Percentiles rank a stretch among this genome's conserved stretches.
Conservation (phyloP, 2,888 invertebrate genomes). For the Lordiphosa andalusiaca region DNA sequence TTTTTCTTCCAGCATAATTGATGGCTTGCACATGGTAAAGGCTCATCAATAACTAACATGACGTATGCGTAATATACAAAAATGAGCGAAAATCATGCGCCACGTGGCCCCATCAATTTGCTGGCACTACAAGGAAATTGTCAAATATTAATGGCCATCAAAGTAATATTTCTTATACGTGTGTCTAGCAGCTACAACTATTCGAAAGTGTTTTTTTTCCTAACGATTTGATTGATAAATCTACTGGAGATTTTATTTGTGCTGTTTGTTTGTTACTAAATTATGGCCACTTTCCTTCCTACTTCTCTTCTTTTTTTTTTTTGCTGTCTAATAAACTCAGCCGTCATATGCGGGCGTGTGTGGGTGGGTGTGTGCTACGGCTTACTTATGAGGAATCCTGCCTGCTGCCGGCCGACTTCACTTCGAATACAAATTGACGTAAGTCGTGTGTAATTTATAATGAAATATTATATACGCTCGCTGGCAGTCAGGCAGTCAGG, state of each 20-base stretch:
- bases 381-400: slow-evolving; percentile 61
- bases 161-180: slow-evolving; percentile 38
- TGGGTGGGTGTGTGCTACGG: slow-evolving; percentile 47
- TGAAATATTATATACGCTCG: slow-evolving; percentile 69
- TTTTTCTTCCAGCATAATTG: slow-evolving; percentile 44
- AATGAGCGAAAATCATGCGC: slow-evolving; percentile 57
- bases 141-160: slow-evolving; percentile 69
- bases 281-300: slow-evolving; percentile 74
- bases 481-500: slow-evolving; percentile 69
- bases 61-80: slow-evolving; percentile 57
- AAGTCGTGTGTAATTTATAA: slow-evolving; percentile 74
- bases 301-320: slow-evolving; percentile 43
- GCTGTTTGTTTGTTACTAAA: slow-evolving; percentile 64
- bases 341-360: slow-evolving; percentile 31
- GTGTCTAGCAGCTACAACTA: slow-evolving; percentile 60
- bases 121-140: slow-evolving; percentile 53
- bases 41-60: slow-evolving; percentile 60
- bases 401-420: slow-evolving; percentile 46
- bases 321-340: slow-evolving; percentile 69
- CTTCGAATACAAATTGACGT: slow-evolving; percentile 71
- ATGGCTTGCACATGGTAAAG: slow-evolving; percentile 50
- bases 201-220: slow-evolving; percentile 49
- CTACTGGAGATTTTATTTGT: slow-evolving; percentile 32
- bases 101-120: slow-evolving; percentile 57
- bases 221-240: slow-evolving; percentile 68